Percentiles rank a stretch among this genome's conserved stretches.
Conservation (phyloP, 1,140 invertebrate genomes). For the Nymphalis io region DNA sequence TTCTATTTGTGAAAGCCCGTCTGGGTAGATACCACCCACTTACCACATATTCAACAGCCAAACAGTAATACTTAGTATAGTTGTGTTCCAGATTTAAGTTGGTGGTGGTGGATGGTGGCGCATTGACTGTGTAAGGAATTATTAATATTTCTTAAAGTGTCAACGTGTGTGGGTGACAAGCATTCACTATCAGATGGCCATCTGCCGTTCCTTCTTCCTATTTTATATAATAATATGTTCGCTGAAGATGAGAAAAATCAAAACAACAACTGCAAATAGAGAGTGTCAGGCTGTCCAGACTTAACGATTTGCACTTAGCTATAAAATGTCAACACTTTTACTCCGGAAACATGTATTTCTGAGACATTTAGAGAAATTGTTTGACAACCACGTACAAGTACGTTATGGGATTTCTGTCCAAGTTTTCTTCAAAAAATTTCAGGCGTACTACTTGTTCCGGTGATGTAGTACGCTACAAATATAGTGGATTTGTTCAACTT, state of each 20-base stretch:
- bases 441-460: constrained; percentile 11
- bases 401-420: constrained; percentile 33
- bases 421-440: constrained; percentile 30
- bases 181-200: too few relatives aligned
- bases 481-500: background rate
- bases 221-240: too few relatives aligned
- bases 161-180: too few relatives aligned
- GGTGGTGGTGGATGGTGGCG: too few relatives aligned
- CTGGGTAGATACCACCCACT: too few relatives aligned
- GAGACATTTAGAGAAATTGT: constrained; percentile 37
- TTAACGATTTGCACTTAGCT: constrained; percentile 25
- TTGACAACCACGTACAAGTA: constrained; percentile 37
- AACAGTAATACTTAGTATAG: too few relatives aligned
- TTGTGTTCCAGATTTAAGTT: too few relatives aligned
- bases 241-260: background rate
- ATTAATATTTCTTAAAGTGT: too few relatives aligned
- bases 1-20: too few relatives aligned
- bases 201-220: too few relatives aligned
- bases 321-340: constrained; percentile 31
- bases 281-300: constrained; percentile 6
- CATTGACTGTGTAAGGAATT: too few relatives aligned
- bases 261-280: background rate
- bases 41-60: too few relatives aligned
- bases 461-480: constrained; percentile 19
- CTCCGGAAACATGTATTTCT: constrained; percentile 24